phyloP scores from a whole-genome alignment of 2,888 invertebrate genomes.

The Dugesia japonica region DNA sequence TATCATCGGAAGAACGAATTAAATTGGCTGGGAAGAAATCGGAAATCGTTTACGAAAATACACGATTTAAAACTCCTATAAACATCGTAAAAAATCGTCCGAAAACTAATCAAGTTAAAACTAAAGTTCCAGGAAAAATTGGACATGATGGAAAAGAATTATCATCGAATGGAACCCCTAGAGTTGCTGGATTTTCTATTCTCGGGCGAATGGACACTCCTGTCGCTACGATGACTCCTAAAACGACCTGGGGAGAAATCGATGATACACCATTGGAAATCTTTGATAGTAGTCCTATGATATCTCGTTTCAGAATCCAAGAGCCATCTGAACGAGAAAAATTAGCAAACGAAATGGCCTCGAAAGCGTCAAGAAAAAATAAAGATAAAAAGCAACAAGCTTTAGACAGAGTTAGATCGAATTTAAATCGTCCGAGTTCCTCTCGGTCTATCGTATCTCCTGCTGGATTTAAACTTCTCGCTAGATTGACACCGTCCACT shows the following conservation, averaged over 20 bases:
- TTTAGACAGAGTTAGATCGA: neutral
- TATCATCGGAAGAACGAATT: neutral
- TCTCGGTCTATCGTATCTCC: neutral
- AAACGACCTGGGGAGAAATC: neutral
- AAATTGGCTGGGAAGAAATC: neutral
- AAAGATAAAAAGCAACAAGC: neutral
- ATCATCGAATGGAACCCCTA: neutral
- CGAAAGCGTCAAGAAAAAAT: neutral
- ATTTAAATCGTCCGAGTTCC: neutral
- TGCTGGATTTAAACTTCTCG: neutral
- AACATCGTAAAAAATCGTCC: neutral
- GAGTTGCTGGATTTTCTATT: neutral
- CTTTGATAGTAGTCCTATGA: neutral
- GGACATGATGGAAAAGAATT: constrained; percentile 3
- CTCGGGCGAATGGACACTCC: neutral
- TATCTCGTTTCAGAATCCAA: neutral
- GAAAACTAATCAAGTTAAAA: neutral
- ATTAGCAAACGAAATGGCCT: neutral
- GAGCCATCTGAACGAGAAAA: neutral
- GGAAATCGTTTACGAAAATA: neutral
- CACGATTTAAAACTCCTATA: neutral
- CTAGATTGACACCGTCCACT: neutral
- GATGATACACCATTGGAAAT: neutral
- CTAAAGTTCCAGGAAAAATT: neutral
- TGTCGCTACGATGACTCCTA: neutral